A percentile compares a stretch with the other conserved stretches of the same genome.
These are phyloP conservation scores for Drosophila siamana DNA, from an alignment of 2,888 invertebrate species.

Conservation along the genomic window DNA sequence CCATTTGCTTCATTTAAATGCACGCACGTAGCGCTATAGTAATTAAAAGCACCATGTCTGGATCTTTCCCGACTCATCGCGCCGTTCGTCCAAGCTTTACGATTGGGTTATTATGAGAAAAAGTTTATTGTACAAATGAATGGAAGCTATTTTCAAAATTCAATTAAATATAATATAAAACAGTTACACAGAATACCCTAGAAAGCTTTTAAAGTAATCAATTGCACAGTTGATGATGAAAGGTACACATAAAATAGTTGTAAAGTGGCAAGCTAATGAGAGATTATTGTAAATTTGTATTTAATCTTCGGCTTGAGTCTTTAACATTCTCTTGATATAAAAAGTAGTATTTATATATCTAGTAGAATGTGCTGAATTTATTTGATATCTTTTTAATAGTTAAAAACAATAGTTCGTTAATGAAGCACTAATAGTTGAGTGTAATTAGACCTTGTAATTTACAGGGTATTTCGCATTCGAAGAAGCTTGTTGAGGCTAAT, in stretches of 20 bases:
- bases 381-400: not conserved
- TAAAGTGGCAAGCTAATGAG: no score
- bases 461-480: slow-evolving; percentile 10
- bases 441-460: not conserved
- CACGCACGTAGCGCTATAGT: slow-evolving; percentile 30
- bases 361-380: no score
- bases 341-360: no score
- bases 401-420: not conserved
- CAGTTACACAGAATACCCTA: not conserved
- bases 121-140: not conserved
- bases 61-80: slow-evolving; percentile 5
- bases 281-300: no score
- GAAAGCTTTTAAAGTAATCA: not conserved
- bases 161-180: not conserved
- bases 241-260: no score
- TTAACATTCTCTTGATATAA: no score
- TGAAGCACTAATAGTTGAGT: not conserved
- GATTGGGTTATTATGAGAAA: slow-evolving; percentile 4
- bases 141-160: not conserved
- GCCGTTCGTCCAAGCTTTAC: not conserved
- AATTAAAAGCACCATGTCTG: slow-evolving; percentile 11
- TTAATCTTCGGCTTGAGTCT: no score
- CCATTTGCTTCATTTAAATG: slow-evolving; percentile 31
- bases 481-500: not conserved
- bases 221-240: no score